Evolutionary conservation across 1,140 invertebrate species (phyloP).

Genomic region (Habropoda laboriosa): DNA sequence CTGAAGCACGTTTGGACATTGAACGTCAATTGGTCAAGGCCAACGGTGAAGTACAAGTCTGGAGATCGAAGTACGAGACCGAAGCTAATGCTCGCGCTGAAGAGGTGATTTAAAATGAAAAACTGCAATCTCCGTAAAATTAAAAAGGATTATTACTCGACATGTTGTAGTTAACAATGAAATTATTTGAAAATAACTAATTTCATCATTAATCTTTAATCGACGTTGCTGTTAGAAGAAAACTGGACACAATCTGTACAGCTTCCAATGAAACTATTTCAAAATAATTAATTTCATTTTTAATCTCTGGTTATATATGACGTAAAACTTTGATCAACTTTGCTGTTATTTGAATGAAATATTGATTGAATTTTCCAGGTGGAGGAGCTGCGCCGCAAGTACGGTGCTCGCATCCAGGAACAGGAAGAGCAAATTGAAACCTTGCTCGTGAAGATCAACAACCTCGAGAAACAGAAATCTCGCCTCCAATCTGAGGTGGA

Average conservation of each 20-base stretch:
- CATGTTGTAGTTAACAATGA: too few relatives aligned
- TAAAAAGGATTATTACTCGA: background rate
- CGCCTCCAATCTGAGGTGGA: conserved; percentile 97
- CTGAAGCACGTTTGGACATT: conserved; percentile 95
- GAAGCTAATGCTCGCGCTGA: conserved; percentile 94
- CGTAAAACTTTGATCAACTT: background rate
- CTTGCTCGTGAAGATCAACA: conserved; percentile 95
- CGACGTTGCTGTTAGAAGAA: too few relatives aligned
- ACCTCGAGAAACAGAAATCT: conserved; percentile 97
- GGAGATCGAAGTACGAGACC: conserved; percentile 95
- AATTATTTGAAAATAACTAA: too few relatives aligned
- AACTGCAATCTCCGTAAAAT: background rate
- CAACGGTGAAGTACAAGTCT: conserved; percentile 93
- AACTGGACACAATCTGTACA: too few relatives aligned
- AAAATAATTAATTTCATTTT: too few relatives aligned
- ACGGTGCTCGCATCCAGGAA: conserved; percentile 94
- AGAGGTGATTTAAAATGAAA: conserved; percentile 84
- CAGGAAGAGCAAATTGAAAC: conserved; percentile 98
- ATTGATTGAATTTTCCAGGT: conserved; percentile 66
- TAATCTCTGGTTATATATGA: too few relatives aligned
- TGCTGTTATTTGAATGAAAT: background rate
- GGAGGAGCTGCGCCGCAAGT: conserved; percentile 95
- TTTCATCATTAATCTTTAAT: too few relatives aligned
- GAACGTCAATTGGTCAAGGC: conserved; percentile 96
- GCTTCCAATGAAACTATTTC: too few relatives aligned